Conservation (phyloP, 1,140 invertebrate species). For the Monomorium pharaonis region DNA sequence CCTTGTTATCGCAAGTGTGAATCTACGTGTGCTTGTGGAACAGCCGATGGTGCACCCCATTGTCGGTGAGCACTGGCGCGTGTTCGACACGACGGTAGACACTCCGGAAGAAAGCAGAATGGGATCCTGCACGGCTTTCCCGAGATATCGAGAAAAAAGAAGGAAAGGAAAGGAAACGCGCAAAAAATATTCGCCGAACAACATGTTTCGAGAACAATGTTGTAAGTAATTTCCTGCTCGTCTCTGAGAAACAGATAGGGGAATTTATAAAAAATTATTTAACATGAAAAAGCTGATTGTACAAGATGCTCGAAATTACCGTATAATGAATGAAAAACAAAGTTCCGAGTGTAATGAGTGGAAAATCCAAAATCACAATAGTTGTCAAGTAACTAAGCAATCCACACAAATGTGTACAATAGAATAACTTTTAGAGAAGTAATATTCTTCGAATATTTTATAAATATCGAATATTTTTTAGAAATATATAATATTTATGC, state of each 20-base stretch:
- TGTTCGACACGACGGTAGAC: constrained; percentile 62
- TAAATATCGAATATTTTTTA: neutral
- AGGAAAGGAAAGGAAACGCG: neutral
- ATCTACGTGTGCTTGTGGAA: constrained; percentile 49
- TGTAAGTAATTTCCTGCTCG: neutral
- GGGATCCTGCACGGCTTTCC: constrained; percentile 10
- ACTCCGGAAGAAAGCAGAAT: constrained; percentile 54
- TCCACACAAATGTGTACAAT: neutral
- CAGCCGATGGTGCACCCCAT: constrained; percentile 52
- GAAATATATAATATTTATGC: neutral
- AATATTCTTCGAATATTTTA: neutral
- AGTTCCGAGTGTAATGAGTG: neutral
- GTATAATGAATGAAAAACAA: neutral
- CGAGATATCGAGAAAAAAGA: constrained; percentile 14
- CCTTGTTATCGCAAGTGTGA: constrained; percentile 48
- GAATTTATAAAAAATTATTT: neutral
- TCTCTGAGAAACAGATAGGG: neutral
- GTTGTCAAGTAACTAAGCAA: too few relatives aligned
- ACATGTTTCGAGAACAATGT: neutral
- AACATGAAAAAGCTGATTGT: neutral
- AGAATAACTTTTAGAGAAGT: neutral
- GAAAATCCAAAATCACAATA: neutral
- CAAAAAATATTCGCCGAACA: constrained; percentile 15
- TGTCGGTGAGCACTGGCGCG: constrained; percentile 74
- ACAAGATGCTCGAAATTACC: neutral